Conservation (phyloP, 2,113 vertebrate genomes). For the Campylomormyrus numenius region DNA sequence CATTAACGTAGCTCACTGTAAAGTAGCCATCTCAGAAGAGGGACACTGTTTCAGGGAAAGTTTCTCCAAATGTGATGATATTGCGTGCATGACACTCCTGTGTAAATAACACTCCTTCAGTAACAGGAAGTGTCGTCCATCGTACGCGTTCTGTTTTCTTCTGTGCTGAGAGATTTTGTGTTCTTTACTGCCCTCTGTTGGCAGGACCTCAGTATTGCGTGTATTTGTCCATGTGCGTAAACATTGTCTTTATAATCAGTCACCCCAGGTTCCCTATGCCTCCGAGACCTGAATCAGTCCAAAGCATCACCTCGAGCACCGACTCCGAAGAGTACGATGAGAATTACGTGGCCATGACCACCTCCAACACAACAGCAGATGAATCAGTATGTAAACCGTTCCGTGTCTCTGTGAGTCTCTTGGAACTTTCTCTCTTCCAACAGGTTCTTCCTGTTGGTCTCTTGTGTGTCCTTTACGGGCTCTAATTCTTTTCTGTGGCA, state of each 20-base stretch:
- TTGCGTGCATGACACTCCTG: background rate
- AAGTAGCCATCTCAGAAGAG: background rate
- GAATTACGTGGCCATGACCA: constrained; percentile 82
- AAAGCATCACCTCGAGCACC: constrained; percentile 84
- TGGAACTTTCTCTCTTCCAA: background rate
- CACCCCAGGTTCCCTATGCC: constrained; percentile 67
- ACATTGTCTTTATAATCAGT: constrained; percentile 58
- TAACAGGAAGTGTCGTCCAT: background rate
- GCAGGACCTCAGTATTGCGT: background rate
- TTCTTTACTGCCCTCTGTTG: background rate
- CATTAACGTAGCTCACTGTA: background rate
- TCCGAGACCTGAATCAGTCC: constrained; percentile 68
- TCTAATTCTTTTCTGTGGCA: background rate
- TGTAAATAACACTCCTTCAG: background rate
- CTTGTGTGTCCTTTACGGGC: background rate
- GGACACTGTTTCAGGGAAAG: background rate
- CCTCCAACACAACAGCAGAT: constrained; percentile 67
- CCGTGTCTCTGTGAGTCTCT: background rate
- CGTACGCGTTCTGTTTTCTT: background rate
- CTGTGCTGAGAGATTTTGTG: background rate
- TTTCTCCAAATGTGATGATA: background rate
- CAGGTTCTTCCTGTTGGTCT: background rate
- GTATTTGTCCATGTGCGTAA: constrained; percentile 36
- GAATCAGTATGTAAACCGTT: constrained; percentile 63
- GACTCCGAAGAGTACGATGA: constrained; percentile 86